Conservation (phyloP, 2,113 vertebrate species). For the Odobenus rosmarus region DNA sequence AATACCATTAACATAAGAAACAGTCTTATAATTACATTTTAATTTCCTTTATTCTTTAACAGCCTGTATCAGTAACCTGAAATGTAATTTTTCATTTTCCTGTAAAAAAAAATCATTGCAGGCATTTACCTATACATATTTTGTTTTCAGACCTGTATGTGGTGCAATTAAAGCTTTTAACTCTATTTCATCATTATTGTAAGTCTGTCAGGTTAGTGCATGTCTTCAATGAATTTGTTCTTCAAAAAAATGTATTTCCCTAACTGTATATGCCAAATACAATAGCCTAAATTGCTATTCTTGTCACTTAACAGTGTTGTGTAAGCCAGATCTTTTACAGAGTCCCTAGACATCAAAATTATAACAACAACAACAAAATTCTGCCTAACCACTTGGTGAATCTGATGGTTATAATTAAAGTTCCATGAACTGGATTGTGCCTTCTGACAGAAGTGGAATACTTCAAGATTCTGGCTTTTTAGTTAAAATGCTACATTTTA, state of each 20-base stretch:
- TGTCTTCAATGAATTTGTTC: constrained; percentile 37
- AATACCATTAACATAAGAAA: background rate
- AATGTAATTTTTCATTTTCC: constrained; percentile 15
- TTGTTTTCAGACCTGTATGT: constrained; percentile 3
- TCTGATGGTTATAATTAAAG: constrained; percentile 25
- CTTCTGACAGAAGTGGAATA: background rate
- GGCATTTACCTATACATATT: background rate
- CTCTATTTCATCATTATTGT: background rate
- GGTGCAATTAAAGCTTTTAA: background rate
- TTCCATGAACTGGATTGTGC: constrained; percentile 27
- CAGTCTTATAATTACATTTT: constrained; percentile 29
- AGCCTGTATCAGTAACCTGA: background rate
- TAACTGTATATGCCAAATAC: background rate
- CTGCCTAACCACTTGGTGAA: background rate
- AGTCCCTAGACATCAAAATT: background rate
- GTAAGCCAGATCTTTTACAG: background rate
- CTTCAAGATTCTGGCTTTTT: constrained; percentile 9
- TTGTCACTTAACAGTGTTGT: constrained; percentile 3
- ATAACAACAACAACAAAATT: background rate
- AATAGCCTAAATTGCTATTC: background rate
- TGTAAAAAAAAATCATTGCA: background rate
- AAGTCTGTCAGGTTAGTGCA: background rate
- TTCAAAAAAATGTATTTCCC: constrained; percentile 9
- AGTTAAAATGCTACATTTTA: constrained; percentile 32
- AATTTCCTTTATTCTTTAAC: constrained; percentile 48